A percentile compares a stretch with the other conserved stretches of the same genome.
These are phyloP conservation scores for Drepanosiphum platanoidis DNA, from an alignment of 2,888 invertebrate species.

Conservation along the genomic window DNA sequence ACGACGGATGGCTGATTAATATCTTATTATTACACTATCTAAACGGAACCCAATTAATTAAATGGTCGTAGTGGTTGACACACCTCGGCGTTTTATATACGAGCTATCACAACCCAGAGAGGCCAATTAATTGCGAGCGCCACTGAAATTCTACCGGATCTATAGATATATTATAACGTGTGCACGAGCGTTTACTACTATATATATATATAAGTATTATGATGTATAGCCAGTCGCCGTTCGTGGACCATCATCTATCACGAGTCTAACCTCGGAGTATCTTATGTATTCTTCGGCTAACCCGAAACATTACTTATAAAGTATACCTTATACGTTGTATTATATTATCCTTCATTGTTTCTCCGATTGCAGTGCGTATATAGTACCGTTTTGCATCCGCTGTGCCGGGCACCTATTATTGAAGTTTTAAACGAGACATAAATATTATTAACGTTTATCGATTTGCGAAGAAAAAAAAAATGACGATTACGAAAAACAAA, in stretches of 20 bases:
- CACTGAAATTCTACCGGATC: constrained; percentile 15
- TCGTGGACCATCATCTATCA: constrained; percentile 4
- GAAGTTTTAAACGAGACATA: no score
- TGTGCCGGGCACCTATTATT: no score
- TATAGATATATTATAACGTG: not conserved
- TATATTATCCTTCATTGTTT: not conserved
- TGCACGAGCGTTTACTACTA: not conserved
- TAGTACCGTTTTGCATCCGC: not conserved
- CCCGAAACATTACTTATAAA: not conserved
- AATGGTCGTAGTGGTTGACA: constrained; percentile 46
- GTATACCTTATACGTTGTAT: no score
- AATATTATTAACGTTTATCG: no score
- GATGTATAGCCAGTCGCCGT: not conserved
- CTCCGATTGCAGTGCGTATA: not conserved
- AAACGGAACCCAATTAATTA: constrained; percentile 54
- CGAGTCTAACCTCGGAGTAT: not conserved
- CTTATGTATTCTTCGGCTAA: not conserved
- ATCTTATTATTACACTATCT: constrained; percentile 40
- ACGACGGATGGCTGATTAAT: constrained; percentile 54
- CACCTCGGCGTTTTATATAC: constrained; percentile 38
- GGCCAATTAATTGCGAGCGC: constrained; percentile 3
- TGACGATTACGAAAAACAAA: no score
- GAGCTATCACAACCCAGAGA: not conserved
- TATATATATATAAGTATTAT: no score
- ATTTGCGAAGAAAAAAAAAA: no score